Conservation (phyloP, 1,140 invertebrate genomes). For the Ostrea edulis region DNA sequence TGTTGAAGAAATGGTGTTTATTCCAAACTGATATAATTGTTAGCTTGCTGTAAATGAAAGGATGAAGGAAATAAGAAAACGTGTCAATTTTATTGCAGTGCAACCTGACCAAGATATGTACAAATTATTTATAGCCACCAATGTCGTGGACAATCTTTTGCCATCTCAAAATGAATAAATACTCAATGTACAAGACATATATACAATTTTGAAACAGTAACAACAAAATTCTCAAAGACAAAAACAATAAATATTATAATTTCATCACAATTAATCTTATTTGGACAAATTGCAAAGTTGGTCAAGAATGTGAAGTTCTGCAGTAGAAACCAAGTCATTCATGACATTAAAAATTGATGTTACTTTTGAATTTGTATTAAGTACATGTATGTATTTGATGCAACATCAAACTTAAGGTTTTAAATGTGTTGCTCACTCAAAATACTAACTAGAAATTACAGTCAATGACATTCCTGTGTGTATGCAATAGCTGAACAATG, state of each 20-base stretch:
- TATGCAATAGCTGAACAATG: too few relatives aligned
- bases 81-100: background rate
- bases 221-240: background rate
- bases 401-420: background rate
- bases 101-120: background rate
- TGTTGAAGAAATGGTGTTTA: too few relatives aligned
- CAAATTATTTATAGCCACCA: background rate
- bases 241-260: background rate
- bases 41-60: background rate
- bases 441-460: too few relatives aligned
- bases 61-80: background rate
- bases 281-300: background rate
- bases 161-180: background rate
- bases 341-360: too few relatives aligned
- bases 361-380: too few relatives aligned
- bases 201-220: constrained; percentile 4
- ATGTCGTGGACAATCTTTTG: background rate
- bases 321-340: too few relatives aligned
- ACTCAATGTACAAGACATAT: background rate
- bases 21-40: too few relatives aligned
- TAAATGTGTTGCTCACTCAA: background rate
- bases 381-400: background rate
- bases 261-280: background rate
- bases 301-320: background rate
- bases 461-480: too few relatives aligned